Evolutionary conservation across 2,888 invertebrate species (phyloP).

Genomic region (Leptopilina myrica): DNA sequence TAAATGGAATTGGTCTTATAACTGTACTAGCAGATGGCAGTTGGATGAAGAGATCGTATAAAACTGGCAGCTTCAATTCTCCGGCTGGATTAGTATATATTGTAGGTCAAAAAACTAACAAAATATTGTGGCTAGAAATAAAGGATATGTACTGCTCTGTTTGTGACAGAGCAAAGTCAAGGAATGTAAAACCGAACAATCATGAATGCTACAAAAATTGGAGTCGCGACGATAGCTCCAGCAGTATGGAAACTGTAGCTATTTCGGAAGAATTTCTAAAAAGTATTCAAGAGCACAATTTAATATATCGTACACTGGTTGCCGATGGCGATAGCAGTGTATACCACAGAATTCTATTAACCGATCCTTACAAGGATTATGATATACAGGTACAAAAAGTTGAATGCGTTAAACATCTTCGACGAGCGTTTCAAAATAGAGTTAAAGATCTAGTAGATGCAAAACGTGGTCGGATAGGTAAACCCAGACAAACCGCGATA

Average conservation of each 20-base stretch:
- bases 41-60: no score
- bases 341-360: constrained; percentile 44
- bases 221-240: constrained; percentile 46
- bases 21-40: neutral
- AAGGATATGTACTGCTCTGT: constrained; percentile 61
- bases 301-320: constrained; percentile 45
- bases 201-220: constrained; percentile 58
- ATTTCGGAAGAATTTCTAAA: constrained; percentile 43
- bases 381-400: constrained; percentile 46
- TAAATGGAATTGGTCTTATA: neutral
- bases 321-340: constrained; percentile 48
- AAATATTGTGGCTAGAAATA: constrained; percentile 56
- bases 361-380: constrained; percentile 45
- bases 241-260: constrained; percentile 41
- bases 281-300: constrained; percentile 40
- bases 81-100: neutral
- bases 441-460: neutral
- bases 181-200: constrained; percentile 5
- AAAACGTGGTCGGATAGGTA: neutral
- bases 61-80: neutral
- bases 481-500: neutral
- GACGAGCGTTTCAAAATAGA: constrained; percentile 42
- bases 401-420: constrained; percentile 51
- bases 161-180: constrained; percentile 42
- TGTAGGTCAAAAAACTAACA: constrained; percentile 37